These are phyloP conservation scores for Arrhamphus sclerolepis DNA, from an alignment of 2,797 vertebrate genomes.

Conservation along the genomic window DNA sequence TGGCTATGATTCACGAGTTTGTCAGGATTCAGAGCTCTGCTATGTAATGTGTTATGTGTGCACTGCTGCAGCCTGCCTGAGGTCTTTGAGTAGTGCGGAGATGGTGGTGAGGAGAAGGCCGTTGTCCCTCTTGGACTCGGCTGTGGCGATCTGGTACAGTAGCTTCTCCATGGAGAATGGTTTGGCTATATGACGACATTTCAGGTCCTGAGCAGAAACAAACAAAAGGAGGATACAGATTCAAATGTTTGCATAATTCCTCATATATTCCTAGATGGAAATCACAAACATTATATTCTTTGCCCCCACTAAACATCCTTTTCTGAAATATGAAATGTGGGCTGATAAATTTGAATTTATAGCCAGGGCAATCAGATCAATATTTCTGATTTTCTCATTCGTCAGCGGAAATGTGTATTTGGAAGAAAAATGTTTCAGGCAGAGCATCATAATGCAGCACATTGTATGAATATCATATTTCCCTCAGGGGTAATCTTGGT, in stretches of 20 bases:
- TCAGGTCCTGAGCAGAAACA: slow-evolving; percentile 88
- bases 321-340: too few species aligned
- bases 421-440: slow-evolving; percentile 7
- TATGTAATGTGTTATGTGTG: neutral
- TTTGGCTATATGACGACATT: slow-evolving; percentile 94
- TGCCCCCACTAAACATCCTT: too few species aligned
- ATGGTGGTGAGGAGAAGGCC: slow-evolving; percentile 92
- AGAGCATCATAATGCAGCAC: neutral
- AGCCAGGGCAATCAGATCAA: too few species aligned
- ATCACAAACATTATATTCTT: too few species aligned
- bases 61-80: slow-evolving; percentile 85
- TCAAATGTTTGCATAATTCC: neutral
- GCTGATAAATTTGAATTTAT: too few species aligned
- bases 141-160: slow-evolving; percentile 97
- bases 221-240: neutral
- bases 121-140: slow-evolving; percentile 96
- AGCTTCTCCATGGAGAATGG: slow-evolving; percentile 99
- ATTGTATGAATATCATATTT: slow-evolving; percentile 25
- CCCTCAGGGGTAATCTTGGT: slow-evolving; percentile 33
- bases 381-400: too few species aligned
- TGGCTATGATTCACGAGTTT: neutral
- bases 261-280: neutral
- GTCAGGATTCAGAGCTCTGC: too few species aligned
- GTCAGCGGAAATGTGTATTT: neutral
- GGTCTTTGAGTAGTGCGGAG: slow-evolving; percentile 95